Evolutionary conservation across 2,797 vertebrate genomes (phyloP).

Genomic region (Cossypha niveicapilla): DNA sequence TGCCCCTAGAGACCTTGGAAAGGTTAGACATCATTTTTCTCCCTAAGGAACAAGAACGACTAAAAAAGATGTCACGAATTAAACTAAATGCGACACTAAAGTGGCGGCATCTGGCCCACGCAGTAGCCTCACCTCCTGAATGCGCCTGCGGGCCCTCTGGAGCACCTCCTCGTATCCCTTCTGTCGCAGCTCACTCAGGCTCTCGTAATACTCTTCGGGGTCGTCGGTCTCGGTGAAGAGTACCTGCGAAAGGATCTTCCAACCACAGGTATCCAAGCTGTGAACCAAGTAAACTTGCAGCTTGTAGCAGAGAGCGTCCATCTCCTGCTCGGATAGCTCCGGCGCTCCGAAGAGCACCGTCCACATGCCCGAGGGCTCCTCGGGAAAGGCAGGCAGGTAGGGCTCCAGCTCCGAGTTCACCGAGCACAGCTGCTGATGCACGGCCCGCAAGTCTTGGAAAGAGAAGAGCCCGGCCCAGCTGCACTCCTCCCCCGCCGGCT

Average conservation of each 20-base stretch:
- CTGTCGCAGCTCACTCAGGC: conserved; percentile 90
- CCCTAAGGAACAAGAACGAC: background rate
- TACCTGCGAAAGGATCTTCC: conserved; percentile 95
- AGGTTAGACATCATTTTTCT: background rate
- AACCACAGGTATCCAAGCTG: conserved; percentile 92
- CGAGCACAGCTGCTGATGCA: conserved; percentile 89
- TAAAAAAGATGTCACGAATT: background rate
- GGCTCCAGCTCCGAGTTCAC: conserved; percentile 92
- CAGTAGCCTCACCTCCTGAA: conserved; percentile 85
- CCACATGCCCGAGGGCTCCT: conserved; percentile 91
- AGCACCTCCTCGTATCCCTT: conserved; percentile 93
- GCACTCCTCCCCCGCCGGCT: conserved; percentile 80
- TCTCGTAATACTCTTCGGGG: conserved; percentile 95
- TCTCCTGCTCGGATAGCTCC: conserved; percentile 77
- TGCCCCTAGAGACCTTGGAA: background rate
- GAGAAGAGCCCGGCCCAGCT: conserved; percentile 97
- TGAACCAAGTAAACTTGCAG: conserved; percentile 94
- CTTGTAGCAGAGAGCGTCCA: conserved; percentile 86
- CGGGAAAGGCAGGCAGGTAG: conserved; percentile 88
- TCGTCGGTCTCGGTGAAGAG: conserved; percentile 91
- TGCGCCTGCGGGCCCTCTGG: conserved; percentile 82
- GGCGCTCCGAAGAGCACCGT: conserved; percentile 86
- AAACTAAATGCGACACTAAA: background rate
- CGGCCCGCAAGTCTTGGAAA: conserved; percentile 88
- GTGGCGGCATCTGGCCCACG: background rate